These are phyloP conservation scores for Beris morrisii DNA, from an alignment of 2,888 invertebrate genomes.

Conservation along the genomic window DNA sequence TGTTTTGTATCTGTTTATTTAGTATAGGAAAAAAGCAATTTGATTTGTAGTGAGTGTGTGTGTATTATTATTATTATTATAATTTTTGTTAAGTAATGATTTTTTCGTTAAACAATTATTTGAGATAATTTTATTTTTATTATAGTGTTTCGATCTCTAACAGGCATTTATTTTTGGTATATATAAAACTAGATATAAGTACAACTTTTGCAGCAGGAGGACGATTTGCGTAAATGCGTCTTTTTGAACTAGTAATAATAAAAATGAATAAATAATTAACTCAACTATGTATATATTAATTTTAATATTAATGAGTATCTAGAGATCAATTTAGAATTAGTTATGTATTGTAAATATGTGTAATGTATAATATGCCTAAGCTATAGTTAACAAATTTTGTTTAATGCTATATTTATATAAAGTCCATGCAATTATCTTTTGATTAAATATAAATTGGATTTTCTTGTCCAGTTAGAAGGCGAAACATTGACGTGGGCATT, in stretches of 20 bases:
- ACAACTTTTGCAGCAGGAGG: conserved; percentile 24
- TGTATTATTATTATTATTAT: not conserved
- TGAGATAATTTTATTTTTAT: not conserved
- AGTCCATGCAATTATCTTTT: not conserved
- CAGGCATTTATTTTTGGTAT: conserved; percentile 13
- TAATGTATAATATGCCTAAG: no score
- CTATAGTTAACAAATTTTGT: not conserved
- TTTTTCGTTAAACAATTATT: conserved; percentile 2
- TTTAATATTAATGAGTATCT: no score
- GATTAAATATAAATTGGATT: conserved; percentile 95
- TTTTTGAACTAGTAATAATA: no score
- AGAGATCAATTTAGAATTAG: no score
- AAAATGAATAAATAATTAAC: no score
- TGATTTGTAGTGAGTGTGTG: conserved; percentile 13
- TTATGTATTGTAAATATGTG: no score
- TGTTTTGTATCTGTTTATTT: conserved; percentile 3
- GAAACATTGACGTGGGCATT: conserved; percentile 99
- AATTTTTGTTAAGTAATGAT: not conserved
- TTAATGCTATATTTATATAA: conserved; percentile 1
- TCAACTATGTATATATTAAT: no score
- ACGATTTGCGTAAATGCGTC: conserved; percentile 7
- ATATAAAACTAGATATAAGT: conserved; percentile 15
- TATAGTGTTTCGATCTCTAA: conserved; percentile 5
- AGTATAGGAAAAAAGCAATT: conserved; percentile 22
- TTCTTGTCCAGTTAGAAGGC: conserved; percentile 98